Evolutionary conservation across 2,797 vertebrate species (phyloP).

Genomic region (Phoxinus dragarum): DNA sequence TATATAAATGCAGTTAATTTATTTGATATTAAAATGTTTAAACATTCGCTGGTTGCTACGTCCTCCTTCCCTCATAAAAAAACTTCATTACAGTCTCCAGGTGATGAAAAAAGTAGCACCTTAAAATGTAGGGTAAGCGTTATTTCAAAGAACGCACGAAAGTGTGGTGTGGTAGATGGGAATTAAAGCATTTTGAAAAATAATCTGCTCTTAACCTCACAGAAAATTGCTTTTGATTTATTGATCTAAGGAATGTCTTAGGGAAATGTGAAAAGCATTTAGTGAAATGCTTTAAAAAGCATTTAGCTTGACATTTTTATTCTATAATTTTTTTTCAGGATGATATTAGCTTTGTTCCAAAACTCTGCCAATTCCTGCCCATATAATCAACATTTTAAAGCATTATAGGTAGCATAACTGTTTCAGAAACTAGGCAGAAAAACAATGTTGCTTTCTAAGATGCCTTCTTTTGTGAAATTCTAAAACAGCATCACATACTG

Average conservation of each 20-base stretch:
- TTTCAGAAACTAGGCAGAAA: neutral
- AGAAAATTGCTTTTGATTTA: neutral
- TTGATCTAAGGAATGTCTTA: neutral
- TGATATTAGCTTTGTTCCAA: neutral
- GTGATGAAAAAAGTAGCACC: too few relatives aligned
- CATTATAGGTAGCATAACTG: neutral
- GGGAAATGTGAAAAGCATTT: neutral
- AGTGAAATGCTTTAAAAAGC: neutral
- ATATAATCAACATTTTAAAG: neutral
- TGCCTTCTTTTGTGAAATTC: too few relatives aligned
- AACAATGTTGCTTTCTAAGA: neutral
- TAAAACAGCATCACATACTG: too few relatives aligned
- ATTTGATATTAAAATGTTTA: too few relatives aligned
- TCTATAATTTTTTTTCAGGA: neutral
- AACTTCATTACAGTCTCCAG: too few relatives aligned
- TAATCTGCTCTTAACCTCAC: constrained; percentile 1
- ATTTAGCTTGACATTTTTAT: neutral
- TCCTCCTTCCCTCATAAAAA: too few relatives aligned
- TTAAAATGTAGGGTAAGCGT: too few relatives aligned
- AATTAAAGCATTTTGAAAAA: neutral
- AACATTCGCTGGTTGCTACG: too few relatives aligned
- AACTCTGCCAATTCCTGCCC: neutral
- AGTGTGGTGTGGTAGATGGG: neutral
- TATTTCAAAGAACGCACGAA: too few relatives aligned
- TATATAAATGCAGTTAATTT: too few relatives aligned